phyloP scores from a whole-genome alignment of 2,888 invertebrate species.

The Cylloceria caligata region DNA sequence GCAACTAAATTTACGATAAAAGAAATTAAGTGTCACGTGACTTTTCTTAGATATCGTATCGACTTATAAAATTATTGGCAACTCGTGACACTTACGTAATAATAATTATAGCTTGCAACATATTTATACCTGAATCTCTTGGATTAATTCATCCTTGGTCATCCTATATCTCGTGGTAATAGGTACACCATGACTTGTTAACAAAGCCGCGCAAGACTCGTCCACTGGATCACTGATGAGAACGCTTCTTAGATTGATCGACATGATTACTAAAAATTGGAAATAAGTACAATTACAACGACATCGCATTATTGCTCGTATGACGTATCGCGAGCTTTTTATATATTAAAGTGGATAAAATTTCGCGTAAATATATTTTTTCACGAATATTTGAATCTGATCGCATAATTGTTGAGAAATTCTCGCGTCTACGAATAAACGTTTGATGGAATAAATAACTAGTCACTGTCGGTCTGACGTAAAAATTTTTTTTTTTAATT shows the following conservation, averaged over 20 bases:
- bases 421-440: neutral
- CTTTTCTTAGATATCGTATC: no score
- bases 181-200: slow-evolving; percentile 91
- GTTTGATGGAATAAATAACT: neutral
- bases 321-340: neutral
- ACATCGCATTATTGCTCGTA: slow-evolving; percentile 4
- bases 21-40: no score
- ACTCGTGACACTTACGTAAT: no score
- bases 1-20: neutral
- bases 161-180: slow-evolving; percentile 93
- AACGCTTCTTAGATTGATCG: slow-evolving; percentile 88
- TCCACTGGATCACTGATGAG: slow-evolving; percentile 98
- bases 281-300: no score
- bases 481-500: no score
- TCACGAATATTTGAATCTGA: no score
- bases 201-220: slow-evolving; percentile 92
- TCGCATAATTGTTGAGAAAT: no score
- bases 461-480: no score
- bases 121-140: slow-evolving; percentile 91
- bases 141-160: slow-evolving; percentile 91
- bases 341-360: neutral
- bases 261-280: slow-evolving; percentile 75
- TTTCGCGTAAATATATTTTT: slow-evolving; percentile 15
- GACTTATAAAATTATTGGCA: no score
- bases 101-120: no score